A percentile compares a stretch with the other conserved stretches of the same genome.
Conservation (phyloP, 2,113 vertebrate species). For the Cairina moschata region DNA sequence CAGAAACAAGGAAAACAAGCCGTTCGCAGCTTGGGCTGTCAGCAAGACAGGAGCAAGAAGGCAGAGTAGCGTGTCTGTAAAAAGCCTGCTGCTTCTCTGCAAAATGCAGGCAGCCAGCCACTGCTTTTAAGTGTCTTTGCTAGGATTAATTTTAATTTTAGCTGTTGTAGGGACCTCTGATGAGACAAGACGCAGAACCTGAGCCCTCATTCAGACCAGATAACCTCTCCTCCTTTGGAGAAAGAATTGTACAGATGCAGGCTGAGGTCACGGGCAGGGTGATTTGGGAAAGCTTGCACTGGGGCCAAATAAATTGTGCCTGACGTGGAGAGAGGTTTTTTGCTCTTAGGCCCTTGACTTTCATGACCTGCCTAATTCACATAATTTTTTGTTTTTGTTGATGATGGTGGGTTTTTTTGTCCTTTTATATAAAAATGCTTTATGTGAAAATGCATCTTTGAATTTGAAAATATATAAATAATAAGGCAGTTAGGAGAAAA, state of each 20-base stretch:
- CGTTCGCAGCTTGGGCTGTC: not conserved
- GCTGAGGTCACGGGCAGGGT: not conserved
- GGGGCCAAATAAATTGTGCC: not conserved
- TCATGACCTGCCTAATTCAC: not conserved
- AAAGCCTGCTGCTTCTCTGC: not conserved
- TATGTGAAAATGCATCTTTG: not conserved
- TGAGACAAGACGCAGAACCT: not conserved
- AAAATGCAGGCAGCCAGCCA: accelerated
- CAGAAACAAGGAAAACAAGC: too few species aligned
- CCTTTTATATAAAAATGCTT: not conserved
- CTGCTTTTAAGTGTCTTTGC: not conserved
- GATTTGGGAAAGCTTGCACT: not conserved
- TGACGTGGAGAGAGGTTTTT: not conserved
- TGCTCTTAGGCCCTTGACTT: not conserved
- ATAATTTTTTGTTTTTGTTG: not conserved
- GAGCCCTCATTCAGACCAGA: not conserved
- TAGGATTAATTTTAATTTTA: not conserved
- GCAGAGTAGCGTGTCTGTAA: not conserved
- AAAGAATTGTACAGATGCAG: not conserved
- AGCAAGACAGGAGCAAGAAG: not conserved
- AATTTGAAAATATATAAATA: conserved; percentile 25
- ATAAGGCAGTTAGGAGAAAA: not conserved
- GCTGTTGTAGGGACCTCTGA: not conserved
- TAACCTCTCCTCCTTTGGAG: not conserved
- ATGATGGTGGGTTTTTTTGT: not conserved